A percentile compares a stretch with the other conserved stretches of the same genome.
These are phyloP conservation scores for Phalacrocorax carbo DNA, from an alignment of 2,113 vertebrate genomes.

Conservation along the genomic window DNA sequence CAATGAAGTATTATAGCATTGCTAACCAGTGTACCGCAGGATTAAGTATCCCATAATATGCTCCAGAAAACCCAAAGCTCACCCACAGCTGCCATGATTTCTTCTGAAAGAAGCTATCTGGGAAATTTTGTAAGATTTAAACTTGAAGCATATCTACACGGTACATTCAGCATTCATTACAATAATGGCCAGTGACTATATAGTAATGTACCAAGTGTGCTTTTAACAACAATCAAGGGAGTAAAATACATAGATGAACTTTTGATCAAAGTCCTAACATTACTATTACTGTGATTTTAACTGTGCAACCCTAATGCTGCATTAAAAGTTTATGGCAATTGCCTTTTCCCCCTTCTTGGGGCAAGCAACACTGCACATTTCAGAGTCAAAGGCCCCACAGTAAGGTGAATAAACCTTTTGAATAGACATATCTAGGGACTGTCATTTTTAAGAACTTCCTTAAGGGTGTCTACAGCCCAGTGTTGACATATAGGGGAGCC, in stretches of 20 bases:
- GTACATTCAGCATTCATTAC: neutral
- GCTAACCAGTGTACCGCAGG: neutral
- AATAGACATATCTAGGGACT: neutral
- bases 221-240: neutral
- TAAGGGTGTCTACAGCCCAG: neutral
- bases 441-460: neutral
- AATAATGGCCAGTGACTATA: no score
- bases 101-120: neutral
- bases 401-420: neutral
- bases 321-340: neutral
- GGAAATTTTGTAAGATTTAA: neutral
- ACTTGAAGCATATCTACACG: neutral
- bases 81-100: neutral
- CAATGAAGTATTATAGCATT: neutral
- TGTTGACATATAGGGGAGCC: neutral
- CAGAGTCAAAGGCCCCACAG: neutral
- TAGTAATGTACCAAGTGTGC: neutral
- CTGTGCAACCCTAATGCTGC: neutral
- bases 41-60: neutral
- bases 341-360: neutral
- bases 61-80: neutral
- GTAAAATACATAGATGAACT: neutral
- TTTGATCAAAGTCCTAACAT: neutral
- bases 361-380: neutral
- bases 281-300: neutral